Evolutionary conservation across 2,888 invertebrate genomes (phyloP), one percentile per base, ranked within the genome.

Genomic region (Drosophila merina): DNA sequence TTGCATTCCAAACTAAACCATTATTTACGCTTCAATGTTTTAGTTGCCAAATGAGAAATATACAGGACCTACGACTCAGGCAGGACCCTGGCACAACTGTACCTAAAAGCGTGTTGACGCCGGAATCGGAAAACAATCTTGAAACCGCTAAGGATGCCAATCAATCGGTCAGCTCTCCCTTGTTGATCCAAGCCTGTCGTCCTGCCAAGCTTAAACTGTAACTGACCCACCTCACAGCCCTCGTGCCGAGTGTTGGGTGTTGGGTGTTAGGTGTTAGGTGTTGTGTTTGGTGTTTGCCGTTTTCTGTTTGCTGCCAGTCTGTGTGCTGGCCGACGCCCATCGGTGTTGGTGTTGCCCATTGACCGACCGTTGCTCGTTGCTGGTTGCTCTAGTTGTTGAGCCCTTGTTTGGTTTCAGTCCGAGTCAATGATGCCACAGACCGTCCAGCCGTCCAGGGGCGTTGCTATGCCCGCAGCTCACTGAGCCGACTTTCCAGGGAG

Each of bases 361-460:
- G 28, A 28, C 28, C 28, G 44, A 14, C 14, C 14, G 14, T 14
- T 14, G 14, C 14, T 14, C 14, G 31, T 33, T 33, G 33, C 26
- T 26, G 25, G 45, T 59, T 63, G 51, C 60, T 64, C 60, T 12
- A 38, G 52, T 47, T 52, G 52, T 38, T 51, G 60, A 60, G 63
- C 62, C 45, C 60, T 60, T 55, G 60, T 58, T 68, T 57, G 68
- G 68, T 58, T 68, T 66, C 67, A 49, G 49, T n/a, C 47, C 48
- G 40, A 54, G 62, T 54, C 64, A 62, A 62, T 66, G 62, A 54
- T 62, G 62, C 50, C 67, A 51, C 57, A 68, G 64, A 31, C 57
- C 14, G 28, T 26, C 51, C 57, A 51, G 40, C 60, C 14, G 28
- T 26, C 51, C 57, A 51, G 12, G 20, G 25, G 59, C 54, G 69